A percentile compares a stretch with the other conserved stretches of the same genome.
Evolutionary conservation across 2,113 vertebrate species (phyloP).

Genomic region (Vidua macroura): DNA sequence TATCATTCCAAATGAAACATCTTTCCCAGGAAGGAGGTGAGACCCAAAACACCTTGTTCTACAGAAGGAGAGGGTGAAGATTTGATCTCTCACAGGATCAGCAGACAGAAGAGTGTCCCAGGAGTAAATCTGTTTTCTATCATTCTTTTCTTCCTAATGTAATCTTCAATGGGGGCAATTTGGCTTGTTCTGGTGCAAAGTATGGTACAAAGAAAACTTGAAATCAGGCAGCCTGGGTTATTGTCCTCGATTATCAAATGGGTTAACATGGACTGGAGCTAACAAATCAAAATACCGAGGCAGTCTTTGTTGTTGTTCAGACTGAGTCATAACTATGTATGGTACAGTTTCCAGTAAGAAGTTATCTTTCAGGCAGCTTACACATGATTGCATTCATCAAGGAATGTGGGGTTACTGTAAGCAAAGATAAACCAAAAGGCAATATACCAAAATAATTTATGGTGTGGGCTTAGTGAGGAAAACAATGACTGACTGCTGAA

Average conservation of each 20-base stretch:
- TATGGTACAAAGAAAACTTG: not conserved
- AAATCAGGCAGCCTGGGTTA: not conserved
- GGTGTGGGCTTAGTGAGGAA: not conserved
- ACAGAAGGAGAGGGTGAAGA: not conserved
- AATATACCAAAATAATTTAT: not conserved
- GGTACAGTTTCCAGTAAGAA: slow-evolving; percentile 21
- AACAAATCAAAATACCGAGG: not conserved
- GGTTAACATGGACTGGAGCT: not conserved
- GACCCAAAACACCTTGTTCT: not conserved
- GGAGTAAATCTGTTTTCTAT: not conserved
- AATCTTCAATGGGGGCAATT: not conserved
- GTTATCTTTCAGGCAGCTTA: not conserved
- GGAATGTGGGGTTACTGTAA: slow-evolving; percentile 9
- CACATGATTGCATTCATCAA: not conserved
- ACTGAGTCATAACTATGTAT: slow-evolving; percentile 1
- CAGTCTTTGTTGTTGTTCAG: not conserved
- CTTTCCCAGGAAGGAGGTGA: not conserved
- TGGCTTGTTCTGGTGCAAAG: not conserved
- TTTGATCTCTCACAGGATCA: not conserved
- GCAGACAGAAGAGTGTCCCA: not conserved
- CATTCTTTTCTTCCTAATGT: not conserved
- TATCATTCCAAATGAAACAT: not conserved
- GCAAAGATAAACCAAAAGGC: not conserved
- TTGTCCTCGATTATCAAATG: not conserved
- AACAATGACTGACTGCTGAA: not conserved